Evolutionary conservation across 2,113 vertebrate species (phyloP).

Genomic region (Eonycteris spelaea): DNA sequence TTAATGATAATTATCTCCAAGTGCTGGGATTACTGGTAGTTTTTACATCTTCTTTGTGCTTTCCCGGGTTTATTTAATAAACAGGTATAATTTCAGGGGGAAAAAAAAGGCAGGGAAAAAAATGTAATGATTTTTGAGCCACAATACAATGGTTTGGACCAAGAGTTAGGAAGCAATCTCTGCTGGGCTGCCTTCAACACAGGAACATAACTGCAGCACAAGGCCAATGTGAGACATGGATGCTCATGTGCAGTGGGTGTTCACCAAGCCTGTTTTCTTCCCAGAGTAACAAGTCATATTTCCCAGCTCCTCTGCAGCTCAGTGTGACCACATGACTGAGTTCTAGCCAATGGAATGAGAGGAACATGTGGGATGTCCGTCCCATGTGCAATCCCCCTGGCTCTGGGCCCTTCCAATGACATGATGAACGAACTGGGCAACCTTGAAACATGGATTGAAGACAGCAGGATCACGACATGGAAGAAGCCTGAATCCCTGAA

Average conservation of each 20-base stretch:
- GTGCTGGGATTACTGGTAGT: background rate
- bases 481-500: background rate
- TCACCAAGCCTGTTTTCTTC: background rate
- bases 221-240: background rate
- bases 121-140: background rate
- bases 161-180: background rate
- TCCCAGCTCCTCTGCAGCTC: background rate
- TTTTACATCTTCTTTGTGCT: background rate
- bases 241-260: fast-evolving
- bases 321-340: background rate
- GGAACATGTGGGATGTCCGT: fast-evolving
- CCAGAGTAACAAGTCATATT: background rate
- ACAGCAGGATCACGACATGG: fast-evolving
- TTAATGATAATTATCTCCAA: background rate
- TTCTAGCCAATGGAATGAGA: background rate
- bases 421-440: background rate
- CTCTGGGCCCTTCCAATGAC: background rate
- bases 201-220: background rate
- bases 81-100: background rate
- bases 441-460: background rate
- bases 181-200: background rate
- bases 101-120: no score
- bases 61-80: background rate
- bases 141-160: background rate
- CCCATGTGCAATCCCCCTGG: fast-evolving